Evolutionary conservation across 2,797 vertebrate species (phyloP).

Genomic region (Phoxinus dragarum): DNA sequence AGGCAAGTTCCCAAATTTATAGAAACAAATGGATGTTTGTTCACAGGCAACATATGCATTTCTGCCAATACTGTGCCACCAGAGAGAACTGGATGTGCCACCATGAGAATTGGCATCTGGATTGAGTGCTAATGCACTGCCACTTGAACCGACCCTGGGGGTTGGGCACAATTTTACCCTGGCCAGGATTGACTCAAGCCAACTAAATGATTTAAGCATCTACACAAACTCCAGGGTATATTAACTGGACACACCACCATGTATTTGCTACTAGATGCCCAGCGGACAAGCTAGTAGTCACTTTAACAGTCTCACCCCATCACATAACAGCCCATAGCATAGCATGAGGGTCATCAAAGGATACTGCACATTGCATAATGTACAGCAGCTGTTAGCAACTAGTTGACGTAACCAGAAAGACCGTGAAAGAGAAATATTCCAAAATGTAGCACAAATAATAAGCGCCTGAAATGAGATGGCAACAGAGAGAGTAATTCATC

Average conservation of each 20-base stretch:
- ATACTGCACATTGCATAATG: neutral
- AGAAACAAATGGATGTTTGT: neutral
- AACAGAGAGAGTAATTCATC: constrained; percentile 19
- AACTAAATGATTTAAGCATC: neutral
- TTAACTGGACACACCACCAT: constrained; percentile 17
- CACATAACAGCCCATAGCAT: neutral
- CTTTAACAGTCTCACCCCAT: neutral
- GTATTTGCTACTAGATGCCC: neutral
- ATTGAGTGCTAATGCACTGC: constrained; percentile 8
- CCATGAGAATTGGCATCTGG: constrained; percentile 18
- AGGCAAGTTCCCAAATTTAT: neutral
- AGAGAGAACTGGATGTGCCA: constrained; percentile 24
- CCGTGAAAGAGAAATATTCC: constrained; percentile 5
- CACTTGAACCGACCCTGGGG: neutral
- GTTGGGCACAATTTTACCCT: constrained; percentile 2
- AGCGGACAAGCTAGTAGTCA: neutral
- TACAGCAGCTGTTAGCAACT: neutral
- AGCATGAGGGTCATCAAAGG: neutral
- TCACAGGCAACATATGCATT: neutral
- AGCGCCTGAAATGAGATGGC: constrained; percentile 35
- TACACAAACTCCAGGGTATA: neutral
- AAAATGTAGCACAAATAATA: constrained; percentile 16
- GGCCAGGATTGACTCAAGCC: constrained; percentile 7
- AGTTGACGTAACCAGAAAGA: neutral
- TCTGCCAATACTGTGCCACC: neutral